Percentiles rank a stretch among this genome's conserved stretches.
Conservation (phyloP, 2,888 invertebrate species). For the Drosophila fungiperda region DNA sequence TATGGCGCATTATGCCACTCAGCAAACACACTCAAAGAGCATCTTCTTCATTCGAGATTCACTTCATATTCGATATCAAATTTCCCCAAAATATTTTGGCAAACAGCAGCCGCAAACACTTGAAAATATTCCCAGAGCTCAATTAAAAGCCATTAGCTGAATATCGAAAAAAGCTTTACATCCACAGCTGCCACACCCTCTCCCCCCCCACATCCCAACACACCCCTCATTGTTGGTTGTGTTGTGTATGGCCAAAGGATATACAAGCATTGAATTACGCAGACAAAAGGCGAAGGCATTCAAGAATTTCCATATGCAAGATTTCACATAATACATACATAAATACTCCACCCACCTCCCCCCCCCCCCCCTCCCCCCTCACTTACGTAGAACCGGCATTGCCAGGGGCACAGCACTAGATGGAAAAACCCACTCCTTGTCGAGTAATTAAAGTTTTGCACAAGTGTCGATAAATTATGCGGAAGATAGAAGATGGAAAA, state of each 20-base stretch:
- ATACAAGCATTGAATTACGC: slow-evolving; percentile 73
- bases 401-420: slow-evolving; percentile 46
- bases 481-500: slow-evolving; percentile 50
- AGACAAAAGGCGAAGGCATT: slow-evolving; percentile 66
- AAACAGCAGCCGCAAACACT: slow-evolving; percentile 79
- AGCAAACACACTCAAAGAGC: slow-evolving; percentile 27
- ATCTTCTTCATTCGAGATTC: slow-evolving; percentile 35
- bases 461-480: slow-evolving; percentile 81
- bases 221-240: slow-evolving; percentile 7
- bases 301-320: slow-evolving; percentile 69
- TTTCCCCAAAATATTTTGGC: slow-evolving; percentile 55
- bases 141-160: slow-evolving; percentile 77
- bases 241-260: slow-evolving; percentile 74
- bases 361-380: too few species aligned
- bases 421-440: slow-evolving; percentile 52
- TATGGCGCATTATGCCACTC: slow-evolving; percentile 53
- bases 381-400: slow-evolving; percentile 3
- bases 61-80: slow-evolving; percentile 75
- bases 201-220: neutral
- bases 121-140: slow-evolving; percentile 78
- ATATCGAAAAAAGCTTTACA: slow-evolving; percentile 49
- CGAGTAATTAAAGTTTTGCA: slow-evolving; percentile 79
- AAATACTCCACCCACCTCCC: neutral
- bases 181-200: neutral
- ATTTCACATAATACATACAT: slow-evolving; percentile 58